A percentile compares a stretch with the other conserved stretches of the same genome.
These are phyloP conservation scores for Zygothrica quintamaculata DNA, from an alignment of 2,888 invertebrate species.

Conservation along the genomic window DNA sequence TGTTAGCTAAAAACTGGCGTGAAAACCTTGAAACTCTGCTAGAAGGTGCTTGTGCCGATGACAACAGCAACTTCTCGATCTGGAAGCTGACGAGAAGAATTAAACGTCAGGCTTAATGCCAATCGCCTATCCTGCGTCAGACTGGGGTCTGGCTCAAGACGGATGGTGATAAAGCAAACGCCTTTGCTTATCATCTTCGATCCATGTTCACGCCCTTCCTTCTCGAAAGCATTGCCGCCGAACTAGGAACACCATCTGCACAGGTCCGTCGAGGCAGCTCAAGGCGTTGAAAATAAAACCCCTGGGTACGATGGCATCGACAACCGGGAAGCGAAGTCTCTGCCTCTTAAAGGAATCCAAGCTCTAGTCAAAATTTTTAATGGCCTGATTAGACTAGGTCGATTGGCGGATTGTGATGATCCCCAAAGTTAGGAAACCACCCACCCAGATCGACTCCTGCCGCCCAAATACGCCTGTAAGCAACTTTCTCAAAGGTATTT, in stretches of 20 bases:
- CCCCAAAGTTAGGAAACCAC: neutral
- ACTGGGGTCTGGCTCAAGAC: too few species aligned
- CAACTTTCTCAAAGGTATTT: too few species aligned
- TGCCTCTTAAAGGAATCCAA: neutral
- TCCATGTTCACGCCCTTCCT: too few species aligned
- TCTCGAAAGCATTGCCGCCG: too few species aligned
- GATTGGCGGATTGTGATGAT: neutral
- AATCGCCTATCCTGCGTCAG: too few species aligned
- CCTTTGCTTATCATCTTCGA: too few species aligned
- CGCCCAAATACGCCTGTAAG: neutral
- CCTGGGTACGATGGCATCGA: neutral
- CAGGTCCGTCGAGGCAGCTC: neutral
- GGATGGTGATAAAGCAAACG: too few species aligned
- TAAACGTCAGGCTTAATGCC: neutral
- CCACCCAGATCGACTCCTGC: neutral
- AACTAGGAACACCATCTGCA: too few species aligned
- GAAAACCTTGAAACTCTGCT: slow-evolving; percentile 1
- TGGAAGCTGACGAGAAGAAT: slow-evolving; percentile 3
- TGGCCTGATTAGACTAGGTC: neutral
- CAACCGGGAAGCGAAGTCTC: too few species aligned
- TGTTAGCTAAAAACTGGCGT: neutral
- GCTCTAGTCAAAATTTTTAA: neutral
- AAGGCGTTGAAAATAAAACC: neutral
- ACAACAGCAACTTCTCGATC: slow-evolving; percentile 3
- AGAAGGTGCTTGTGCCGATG: neutral